Evolutionary conservation across 2,888 invertebrate genomes (phyloP).

Genomic region (Hemaris fuciformis): DNA sequence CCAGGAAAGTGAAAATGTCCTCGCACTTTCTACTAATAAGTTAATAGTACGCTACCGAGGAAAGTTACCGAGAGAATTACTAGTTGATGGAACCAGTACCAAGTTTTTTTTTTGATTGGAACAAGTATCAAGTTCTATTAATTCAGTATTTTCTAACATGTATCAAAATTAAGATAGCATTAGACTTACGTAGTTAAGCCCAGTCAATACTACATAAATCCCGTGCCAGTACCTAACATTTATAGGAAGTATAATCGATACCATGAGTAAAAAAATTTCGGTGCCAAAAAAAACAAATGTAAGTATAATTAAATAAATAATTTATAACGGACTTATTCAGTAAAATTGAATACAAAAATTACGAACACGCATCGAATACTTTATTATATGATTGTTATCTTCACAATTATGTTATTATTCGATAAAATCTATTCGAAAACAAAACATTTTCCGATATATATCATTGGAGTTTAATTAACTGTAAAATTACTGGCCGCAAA

Average conservation of each 20-base stretch:
- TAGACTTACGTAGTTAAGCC: too few relatives aligned
- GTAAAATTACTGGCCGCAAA: conserved; percentile 13
- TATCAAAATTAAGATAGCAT: too few relatives aligned
- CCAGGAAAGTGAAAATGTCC: background rate
- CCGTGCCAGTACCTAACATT: too few relatives aligned
- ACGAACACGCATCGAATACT: too few relatives aligned
- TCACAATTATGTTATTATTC: background rate
- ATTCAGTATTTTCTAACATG: too few relatives aligned
- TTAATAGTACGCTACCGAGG: conserved; percentile 18
- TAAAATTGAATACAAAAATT: background rate
- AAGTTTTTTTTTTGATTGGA: background rate
- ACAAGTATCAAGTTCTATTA: too few relatives aligned
- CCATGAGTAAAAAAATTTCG: too few relatives aligned
- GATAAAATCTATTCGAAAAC: background rate
- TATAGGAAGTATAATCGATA: too few relatives aligned
- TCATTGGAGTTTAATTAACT: background rate
- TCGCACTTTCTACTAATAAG: conserved; percentile 27
- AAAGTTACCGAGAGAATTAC: conserved; percentile 2
- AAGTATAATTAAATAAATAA: too few relatives aligned
- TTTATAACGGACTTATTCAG: background rate
- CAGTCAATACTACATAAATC: too few relatives aligned
- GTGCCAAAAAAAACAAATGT: too few relatives aligned
- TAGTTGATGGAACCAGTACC: background rate
- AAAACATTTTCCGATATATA: background rate
- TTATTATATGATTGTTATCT: background rate